These are phyloP conservation scores for Polyommatus iphigenia DNA, from an alignment of 2,888 invertebrate species.

Conservation along the genomic window DNA sequence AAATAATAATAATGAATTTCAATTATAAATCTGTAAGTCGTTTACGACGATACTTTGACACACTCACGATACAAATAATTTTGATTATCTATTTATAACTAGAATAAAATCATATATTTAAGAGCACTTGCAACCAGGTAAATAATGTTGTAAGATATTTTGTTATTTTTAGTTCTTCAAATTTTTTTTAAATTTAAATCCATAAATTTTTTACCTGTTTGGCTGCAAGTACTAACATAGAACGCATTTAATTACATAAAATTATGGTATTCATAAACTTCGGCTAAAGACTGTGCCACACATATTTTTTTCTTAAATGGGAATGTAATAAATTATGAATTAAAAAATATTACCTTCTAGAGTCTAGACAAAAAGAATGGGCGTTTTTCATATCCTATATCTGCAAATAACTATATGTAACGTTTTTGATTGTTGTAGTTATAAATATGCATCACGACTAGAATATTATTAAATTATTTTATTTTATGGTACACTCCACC, in stretches of 20 bases:
- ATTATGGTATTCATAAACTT: neutral
- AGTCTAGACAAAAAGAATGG: neutral
- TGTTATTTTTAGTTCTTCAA: neutral
- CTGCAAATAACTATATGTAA: neutral
- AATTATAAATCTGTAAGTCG: neutral
- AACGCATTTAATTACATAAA: neutral
- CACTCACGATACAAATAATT: neutral
- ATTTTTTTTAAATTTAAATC: neutral
- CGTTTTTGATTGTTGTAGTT: neutral
- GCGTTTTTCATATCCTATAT: too few relatives aligned
- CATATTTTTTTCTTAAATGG: neutral
- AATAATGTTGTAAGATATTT: neutral
- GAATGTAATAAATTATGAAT: neutral
- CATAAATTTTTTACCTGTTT: neutral
- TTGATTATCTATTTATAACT: neutral
- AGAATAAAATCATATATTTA: neutral
- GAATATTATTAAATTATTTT: neutral
- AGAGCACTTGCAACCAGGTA: neutral
- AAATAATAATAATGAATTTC: slow-evolving; percentile 11
- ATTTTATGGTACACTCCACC: neutral
- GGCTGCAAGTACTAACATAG: neutral
- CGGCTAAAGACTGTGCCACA: neutral
- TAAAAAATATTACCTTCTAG: neutral
- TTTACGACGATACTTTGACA: slow-evolving; percentile 8
- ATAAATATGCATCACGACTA: neutral